phyloP scores from a whole-genome alignment of 2,888 invertebrate genomes.

The Philereme transversata region DNA sequence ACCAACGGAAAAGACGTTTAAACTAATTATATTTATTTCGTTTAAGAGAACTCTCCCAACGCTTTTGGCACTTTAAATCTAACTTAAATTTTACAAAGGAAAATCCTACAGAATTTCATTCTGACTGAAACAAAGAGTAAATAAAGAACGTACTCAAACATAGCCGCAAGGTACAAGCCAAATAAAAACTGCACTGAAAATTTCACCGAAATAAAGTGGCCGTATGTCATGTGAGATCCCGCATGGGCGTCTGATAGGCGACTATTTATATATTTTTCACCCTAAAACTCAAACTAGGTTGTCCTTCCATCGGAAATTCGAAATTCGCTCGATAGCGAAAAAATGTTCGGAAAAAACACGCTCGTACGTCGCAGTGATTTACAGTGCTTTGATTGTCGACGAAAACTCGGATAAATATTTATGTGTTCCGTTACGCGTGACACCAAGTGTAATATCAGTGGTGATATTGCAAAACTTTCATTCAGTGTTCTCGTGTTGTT shows the following conservation, averaged over 20 bases:
- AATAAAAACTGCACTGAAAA: conserved; percentile 17
- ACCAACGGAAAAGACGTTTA: too few species aligned
- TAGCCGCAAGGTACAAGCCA: conserved; percentile 7
- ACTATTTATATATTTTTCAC: conserved; percentile 24
- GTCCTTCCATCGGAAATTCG: conserved; percentile 18
- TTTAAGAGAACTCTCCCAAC: too few species aligned
- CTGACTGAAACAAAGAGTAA: conserved; percentile 2
- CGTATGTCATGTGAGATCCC: conserved; percentile 26
- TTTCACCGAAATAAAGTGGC: conserved; percentile 21
- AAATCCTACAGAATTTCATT: not conserved
- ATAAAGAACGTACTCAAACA: conserved; percentile 4
- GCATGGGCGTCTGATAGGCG: conserved; percentile 20
- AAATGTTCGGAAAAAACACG: conserved; percentile 29
- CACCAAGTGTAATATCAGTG: conserved; percentile 41
- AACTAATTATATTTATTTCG: too few species aligned
- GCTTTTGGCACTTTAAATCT: too few species aligned
- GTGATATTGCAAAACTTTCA: conserved; percentile 10
- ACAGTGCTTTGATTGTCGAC: conserved; percentile 54
- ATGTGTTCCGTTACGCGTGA: conserved; percentile 42
- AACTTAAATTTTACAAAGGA: not conserved
- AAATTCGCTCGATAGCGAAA: conserved; percentile 30
- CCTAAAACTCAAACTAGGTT: conserved; percentile 13
- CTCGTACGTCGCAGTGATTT: conserved; percentile 46
- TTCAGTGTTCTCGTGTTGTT: not conserved
- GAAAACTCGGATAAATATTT: conserved; percentile 53